Evolutionary conservation across 1,140 invertebrate genomes (phyloP), one percentile per base, ranked within the genome.

Genomic region (Phymorhynchus buccinoides): DNA sequence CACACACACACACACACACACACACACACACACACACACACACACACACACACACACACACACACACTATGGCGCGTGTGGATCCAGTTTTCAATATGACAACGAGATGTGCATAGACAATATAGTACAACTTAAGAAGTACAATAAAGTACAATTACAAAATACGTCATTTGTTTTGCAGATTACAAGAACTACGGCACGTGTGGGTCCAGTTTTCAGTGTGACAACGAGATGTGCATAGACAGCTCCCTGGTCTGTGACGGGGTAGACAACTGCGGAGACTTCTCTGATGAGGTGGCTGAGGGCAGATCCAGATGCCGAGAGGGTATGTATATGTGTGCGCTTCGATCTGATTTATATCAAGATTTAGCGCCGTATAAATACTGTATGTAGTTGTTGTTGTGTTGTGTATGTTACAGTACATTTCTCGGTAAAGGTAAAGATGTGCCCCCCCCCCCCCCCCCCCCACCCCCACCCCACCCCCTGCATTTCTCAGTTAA

Each of bases 201-300:
- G 0, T 92, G 92, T 87, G 91, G 90, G n/a, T 88, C 89, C 30
- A 81, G 87, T 37, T 92, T 92, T 85, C 84, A 89, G 81, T 92
- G 92, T 89, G 89, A 89, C 75, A 92, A 91, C 84, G 87, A 89
- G 56, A 89, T 86, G 87, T 92, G 92, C 88, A 89, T 92, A 85
- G 91, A 92, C 68, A 85, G 88, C 66, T 89, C 91, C 52, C 87
- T 92, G 37, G 86, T 86, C 27, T 92, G 92, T 89, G 92, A 92
- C 85, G 89, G 88, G 9, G 87, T 91, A 1, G 90, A 92, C 84
- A 91, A 92, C 86, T 92, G 92, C 83, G 91, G 91, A 22, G 92
- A 92, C 84, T 90, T 89, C 81, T 90, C 89, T 32, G 92, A 92
- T 73, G 92, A 92, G 73, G 88, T 89, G 6, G 82, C 87, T 6